Conservation (phyloP, 1,140 invertebrate species). For the Pomacea maculata region DNA sequence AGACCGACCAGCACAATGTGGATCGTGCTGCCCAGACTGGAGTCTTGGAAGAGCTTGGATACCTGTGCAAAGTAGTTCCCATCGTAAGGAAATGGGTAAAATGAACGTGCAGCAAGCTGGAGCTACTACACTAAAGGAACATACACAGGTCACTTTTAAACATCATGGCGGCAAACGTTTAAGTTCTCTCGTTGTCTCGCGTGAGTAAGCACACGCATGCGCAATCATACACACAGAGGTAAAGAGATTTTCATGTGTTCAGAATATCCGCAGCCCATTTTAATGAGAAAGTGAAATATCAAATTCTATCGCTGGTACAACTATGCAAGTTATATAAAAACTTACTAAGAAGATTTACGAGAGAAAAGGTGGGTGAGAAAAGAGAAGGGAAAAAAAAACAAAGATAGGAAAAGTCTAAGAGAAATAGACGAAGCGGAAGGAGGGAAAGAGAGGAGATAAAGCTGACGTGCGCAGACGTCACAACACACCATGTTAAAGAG, state of each 20-base stretch:
- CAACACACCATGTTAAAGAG: constrained; percentile 61
- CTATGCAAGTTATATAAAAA: too few relatives aligned
- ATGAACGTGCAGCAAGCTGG: too few relatives aligned
- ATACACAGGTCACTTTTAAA: too few relatives aligned
- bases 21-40: constrained; percentile 54
- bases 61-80: constrained; percentile 49
- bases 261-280: too few relatives aligned
- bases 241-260: neutral
- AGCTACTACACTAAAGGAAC: too few relatives aligned
- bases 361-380: neutral
- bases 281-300: too few relatives aligned
- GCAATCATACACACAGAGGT: neutral
- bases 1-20: constrained; percentile 55
- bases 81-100: constrained; percentile 42
- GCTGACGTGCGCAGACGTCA: neutral
- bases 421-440: constrained; percentile 35
- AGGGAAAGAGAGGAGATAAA: constrained; percentile 17
- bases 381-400: neutral
- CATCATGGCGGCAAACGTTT: too few relatives aligned
- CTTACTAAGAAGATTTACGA: too few relatives aligned
- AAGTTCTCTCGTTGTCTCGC: neutral
- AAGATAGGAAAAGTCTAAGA: neutral
- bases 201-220: neutral
- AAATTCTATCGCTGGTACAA: too few relatives aligned
- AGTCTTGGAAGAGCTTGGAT: constrained; percentile 56